phyloP scores from a whole-genome alignment of 2,888 invertebrate genomes.

The Nesidiocoris tenuis region DNA sequence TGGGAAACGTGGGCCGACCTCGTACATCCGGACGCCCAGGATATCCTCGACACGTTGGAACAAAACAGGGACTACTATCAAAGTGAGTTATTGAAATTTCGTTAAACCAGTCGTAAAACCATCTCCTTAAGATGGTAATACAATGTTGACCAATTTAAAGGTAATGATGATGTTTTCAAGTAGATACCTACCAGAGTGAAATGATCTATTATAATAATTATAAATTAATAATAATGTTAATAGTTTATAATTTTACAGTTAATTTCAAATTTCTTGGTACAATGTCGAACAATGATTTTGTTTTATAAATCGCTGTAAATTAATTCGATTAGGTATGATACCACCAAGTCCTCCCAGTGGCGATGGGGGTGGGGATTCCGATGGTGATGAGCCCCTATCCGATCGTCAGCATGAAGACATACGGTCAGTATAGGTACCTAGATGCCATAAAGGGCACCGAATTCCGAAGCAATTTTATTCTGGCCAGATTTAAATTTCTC shows the following conservation, averaged over 20 bases:
- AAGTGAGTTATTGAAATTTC: slow-evolving; percentile 64
- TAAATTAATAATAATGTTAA: not conserved
- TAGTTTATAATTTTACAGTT: not conserved
- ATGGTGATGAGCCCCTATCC: slow-evolving; percentile 59
- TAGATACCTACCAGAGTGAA: not conserved
- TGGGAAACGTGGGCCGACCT: slow-evolving; percentile 99
- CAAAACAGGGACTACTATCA: slow-evolving; percentile 98
- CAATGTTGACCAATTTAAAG: too few relatives aligned
- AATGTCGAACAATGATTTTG: too few relatives aligned
- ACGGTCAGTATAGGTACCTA: slow-evolving; percentile 42
- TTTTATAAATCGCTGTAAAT: too few relatives aligned
- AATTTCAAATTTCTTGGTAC: not conserved
- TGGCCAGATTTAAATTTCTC: not conserved
- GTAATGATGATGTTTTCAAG: too few relatives aligned
- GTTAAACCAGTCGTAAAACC: not conserved
- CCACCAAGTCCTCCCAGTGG: slow-evolving; percentile 86
- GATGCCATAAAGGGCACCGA: too few relatives aligned
- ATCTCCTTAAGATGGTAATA: too few relatives aligned
- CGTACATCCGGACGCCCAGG: slow-evolving; percentile 98
- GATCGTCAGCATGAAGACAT: slow-evolving; percentile 47
- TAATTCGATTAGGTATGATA: slow-evolving; percentile 81
- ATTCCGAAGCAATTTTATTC: too few relatives aligned
- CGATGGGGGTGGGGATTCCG: slow-evolving; percentile 58
- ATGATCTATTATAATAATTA: not conserved
- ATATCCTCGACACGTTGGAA: slow-evolving; percentile 94